A percentile compares a stretch with the other conserved stretches of the same genome.
phyloP scores from a whole-genome alignment of 1,140 invertebrate species.

The Drosophila ananassae region DNA sequence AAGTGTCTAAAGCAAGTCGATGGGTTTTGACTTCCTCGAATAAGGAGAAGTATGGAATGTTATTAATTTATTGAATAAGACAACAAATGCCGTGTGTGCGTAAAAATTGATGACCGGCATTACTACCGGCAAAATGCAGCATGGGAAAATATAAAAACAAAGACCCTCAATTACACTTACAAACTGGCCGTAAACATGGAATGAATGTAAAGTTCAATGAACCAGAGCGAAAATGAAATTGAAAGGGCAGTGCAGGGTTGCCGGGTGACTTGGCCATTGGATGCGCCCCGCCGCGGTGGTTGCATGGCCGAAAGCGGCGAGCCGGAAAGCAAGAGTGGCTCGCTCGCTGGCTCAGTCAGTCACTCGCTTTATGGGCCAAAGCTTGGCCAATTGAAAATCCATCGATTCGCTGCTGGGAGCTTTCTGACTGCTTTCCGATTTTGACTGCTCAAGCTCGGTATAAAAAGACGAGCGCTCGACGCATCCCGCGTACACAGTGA shows the following conservation, averaged over 20 bases:
- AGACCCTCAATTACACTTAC: conserved; percentile 45
- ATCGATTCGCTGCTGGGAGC: conserved; percentile 32
- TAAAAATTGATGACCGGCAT: conserved; percentile 8
- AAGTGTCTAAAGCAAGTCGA: not conserved
- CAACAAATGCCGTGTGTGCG: conserved; percentile 2
- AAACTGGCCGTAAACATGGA: conserved; percentile 1
- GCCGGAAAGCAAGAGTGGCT: conserved; percentile 47
- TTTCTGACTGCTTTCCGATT: conserved; percentile 30
- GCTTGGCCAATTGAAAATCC: conserved; percentile 25
- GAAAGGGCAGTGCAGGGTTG: conserved; percentile 71
- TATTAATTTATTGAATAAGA: conserved; percentile 10
- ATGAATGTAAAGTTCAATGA: conserved; percentile 58
- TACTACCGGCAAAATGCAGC: conserved; percentile 5
- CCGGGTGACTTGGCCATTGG: conserved; percentile 33
- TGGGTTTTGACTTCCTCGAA: conserved; percentile 31
- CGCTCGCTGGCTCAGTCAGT: conserved; percentile 10
- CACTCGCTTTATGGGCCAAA: conserved; percentile 49
- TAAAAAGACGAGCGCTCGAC: conserved; percentile 60
- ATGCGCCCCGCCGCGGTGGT: conserved; percentile 2
- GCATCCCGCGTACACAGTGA: conserved; percentile 73
- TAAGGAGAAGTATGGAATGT: conserved; percentile 4
- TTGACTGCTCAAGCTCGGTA: conserved; percentile 62
- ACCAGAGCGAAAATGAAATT: conserved; percentile 35
- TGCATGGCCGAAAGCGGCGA: conserved; percentile 38
- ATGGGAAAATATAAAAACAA: conserved; percentile 5